These are phyloP conservation scores for Amphilophus citrinellus DNA, from an alignment of 2,113 vertebrate species.

Conservation along the genomic window DNA sequence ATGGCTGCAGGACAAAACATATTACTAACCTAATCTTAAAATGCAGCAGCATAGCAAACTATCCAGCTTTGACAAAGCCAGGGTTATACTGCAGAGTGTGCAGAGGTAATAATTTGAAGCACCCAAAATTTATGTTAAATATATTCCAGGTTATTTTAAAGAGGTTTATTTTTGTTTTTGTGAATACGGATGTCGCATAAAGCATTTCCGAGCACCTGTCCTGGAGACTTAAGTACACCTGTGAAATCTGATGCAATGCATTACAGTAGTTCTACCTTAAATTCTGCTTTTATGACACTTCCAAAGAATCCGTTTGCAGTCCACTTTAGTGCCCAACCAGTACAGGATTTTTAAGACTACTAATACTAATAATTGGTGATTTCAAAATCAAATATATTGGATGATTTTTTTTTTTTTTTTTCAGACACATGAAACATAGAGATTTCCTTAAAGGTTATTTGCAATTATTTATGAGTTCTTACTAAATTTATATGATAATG, in stretches of 20 bases:
- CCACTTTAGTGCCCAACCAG: too few species aligned
- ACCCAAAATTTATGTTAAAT: slow-evolving; percentile 4
- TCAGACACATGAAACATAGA: background rate
- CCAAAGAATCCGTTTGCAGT: background rate
- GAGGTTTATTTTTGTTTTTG: background rate
- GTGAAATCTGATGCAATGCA: background rate
- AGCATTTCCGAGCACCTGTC: background rate
- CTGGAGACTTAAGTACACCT: background rate
- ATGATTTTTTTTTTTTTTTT: background rate
- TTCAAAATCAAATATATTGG: background rate
- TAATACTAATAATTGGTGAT: background rate
- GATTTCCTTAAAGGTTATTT: background rate
- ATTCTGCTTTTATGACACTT: background rate
- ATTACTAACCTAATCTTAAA: background rate
- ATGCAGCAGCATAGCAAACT: background rate
- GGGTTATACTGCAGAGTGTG: background rate
- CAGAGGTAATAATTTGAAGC: background rate
- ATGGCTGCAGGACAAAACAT: slow-evolving; percentile 8
- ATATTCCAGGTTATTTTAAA: background rate
- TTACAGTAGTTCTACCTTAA: background rate
- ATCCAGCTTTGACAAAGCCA: background rate
- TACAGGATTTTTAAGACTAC: background rate
- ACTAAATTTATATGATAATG: too few species aligned
- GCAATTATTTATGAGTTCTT: too few species aligned
- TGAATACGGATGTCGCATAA: background rate